Conservation (phyloP, 2,888 invertebrate genomes). For the Brassicogethes aeneus region DNA sequence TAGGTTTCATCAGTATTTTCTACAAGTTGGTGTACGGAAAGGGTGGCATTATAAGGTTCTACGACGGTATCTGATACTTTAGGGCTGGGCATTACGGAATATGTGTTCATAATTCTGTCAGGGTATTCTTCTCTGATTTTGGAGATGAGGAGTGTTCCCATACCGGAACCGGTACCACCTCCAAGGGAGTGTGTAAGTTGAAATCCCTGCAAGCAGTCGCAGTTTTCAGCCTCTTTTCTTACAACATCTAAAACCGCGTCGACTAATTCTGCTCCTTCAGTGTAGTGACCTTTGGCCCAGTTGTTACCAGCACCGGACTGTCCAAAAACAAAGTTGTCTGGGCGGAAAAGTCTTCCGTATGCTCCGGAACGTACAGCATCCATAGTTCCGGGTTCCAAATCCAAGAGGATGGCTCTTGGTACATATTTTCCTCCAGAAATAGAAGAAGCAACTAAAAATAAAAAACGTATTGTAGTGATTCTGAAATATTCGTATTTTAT, state of each 20-base stretch:
- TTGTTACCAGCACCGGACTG: conserved; percentile 71
- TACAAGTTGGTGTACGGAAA: conserved; percentile 78
- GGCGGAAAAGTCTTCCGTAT: conserved; percentile 83
- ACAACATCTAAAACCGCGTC: conserved; percentile 81
- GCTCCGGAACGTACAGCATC: conserved; percentile 79
- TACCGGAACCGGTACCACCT: conserved; percentile 70
- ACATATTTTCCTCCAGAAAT: conserved; percentile 57
- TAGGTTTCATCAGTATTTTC: conserved; percentile 86
- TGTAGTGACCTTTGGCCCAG: conserved; percentile 87
- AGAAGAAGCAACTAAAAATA: conserved; percentile 24
- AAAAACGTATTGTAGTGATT: not conserved
- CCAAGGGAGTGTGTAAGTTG: conserved; percentile 77
- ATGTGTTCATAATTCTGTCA: conserved; percentile 81
- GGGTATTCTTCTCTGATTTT: conserved; percentile 89
- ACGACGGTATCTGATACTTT: conserved; percentile 67
- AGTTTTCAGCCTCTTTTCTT: conserved; percentile 80
- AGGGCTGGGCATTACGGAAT: conserved; percentile 73
- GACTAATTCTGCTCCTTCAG: conserved; percentile 79
- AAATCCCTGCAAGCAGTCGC: conserved; percentile 88
- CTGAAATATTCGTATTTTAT: not conserved
- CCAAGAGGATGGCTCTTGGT: conserved; percentile 65
- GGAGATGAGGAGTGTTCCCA: conserved; percentile 78
- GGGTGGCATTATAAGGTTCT: conserved; percentile 82
- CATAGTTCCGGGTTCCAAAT: conserved; percentile 79
- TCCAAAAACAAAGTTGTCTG: conserved; percentile 81